Evolutionary conservation across 2,113 vertebrate species (phyloP), one percentile per base, ranked within the genome.

Genomic region (Catharus bicknelli): DNA sequence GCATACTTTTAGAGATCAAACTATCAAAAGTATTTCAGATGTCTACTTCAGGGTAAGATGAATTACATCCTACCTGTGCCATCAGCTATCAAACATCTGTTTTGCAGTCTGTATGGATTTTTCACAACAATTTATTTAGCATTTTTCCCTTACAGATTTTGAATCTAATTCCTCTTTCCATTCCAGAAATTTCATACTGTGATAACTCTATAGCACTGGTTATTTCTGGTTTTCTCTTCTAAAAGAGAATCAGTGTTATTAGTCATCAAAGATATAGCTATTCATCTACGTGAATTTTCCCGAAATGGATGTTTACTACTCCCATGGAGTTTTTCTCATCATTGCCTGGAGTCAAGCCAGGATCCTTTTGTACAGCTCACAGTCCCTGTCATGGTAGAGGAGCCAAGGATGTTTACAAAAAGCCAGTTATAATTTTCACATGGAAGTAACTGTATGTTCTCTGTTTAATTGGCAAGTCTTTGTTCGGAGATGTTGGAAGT

Each of bases 371-470:
- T 89, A 90, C 86, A 82, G 40, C 58, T 90, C 89, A 40, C 45
- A 85, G 62, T 95, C 93, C 51, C 38, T 89, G 75, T 73, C 86
- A 75, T 8, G 62, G 45, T 42, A 47, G 81, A 62, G 77, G 74
- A 95, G 86, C 92, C 86, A 93, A 93, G 70, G 63, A 51, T 95
- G 92, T 94, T 95, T 93, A 93, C 81, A 73, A 87, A 96, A 92
- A 94, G 62, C 61, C 61, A 42, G 73, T 75, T 61, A 53, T 50
- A 94, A 96, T 96, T 95, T 96, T 89, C 84, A 66, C 88, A 79
- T 86, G 84, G 94, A 95, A 94, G 90, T 96, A 95, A 94, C 94
- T 95, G 64, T 84, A 55, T 92, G 95, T 96, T 93, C 95, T 90
- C 86, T 69, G 30, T 69, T 66, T 90, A 95, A 93, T 89, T 93